These are phyloP conservation scores for Alauda arvensis DNA, from an alignment of 2,797 vertebrate genomes.

Conservation along the genomic window DNA sequence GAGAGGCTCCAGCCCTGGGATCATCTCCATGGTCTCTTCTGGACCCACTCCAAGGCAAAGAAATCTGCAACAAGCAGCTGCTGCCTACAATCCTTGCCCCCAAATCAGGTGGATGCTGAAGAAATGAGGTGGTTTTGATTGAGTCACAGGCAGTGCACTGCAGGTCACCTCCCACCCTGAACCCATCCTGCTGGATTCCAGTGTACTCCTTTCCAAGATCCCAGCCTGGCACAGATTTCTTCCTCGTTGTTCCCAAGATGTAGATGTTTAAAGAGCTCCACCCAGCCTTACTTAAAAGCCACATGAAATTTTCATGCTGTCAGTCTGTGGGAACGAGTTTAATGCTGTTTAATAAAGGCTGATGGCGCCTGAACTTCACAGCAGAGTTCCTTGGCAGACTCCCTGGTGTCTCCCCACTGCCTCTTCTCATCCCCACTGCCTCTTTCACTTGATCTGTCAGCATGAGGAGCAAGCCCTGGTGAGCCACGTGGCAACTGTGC, in stretches of 20 bases:
- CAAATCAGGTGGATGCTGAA: not conserved
- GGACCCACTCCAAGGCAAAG: not conserved
- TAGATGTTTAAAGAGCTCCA: not conserved
- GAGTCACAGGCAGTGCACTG: not conserved
- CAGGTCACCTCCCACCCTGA: not conserved
- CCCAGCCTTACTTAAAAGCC: not conserved
- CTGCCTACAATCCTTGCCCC: not conserved
- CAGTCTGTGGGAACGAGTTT: not conserved
- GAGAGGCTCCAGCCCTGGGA: not conserved
- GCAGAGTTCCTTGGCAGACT: not conserved
- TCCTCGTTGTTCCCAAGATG: not conserved
- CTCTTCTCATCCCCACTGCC: not conserved
- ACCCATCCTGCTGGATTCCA: not conserved
- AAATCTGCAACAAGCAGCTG: not conserved
- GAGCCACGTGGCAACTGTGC: not conserved
- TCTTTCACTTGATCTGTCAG: not conserved
- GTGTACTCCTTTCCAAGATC: not conserved
- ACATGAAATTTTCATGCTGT: slow-evolving; percentile 19
- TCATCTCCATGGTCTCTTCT: not conserved
- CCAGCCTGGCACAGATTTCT: not conserved
- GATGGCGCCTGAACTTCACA: not conserved
- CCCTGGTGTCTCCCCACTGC: not conserved
- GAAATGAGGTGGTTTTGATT: not conserved
- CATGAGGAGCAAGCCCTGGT: not conserved
- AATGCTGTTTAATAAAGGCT: slow-evolving; percentile 18